Percentiles rank a stretch among this genome's conserved stretches.
Conservation (phyloP, 2,113 vertebrate genomes). For the Chionis minor region DNA sequence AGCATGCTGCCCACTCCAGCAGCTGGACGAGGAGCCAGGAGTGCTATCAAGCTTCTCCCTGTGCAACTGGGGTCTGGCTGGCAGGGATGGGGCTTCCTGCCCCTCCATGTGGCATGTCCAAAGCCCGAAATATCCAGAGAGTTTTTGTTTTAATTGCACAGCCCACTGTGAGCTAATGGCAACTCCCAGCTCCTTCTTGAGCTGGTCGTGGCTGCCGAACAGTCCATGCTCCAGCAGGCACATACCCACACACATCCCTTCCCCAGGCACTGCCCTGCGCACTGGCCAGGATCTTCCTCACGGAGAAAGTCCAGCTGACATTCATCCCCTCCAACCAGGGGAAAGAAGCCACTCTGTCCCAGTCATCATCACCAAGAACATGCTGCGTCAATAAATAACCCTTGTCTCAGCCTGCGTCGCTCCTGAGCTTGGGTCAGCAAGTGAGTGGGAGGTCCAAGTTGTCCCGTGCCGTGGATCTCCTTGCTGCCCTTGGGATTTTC, state of each 20-base stretch:
- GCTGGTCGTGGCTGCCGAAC: background rate
- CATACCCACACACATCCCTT: background rate
- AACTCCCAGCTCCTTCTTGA: background rate
- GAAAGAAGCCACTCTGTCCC: background rate
- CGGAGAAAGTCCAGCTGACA: background rate
- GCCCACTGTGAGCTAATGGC: background rate
- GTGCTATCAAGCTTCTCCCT: background rate
- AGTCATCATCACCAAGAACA: background rate
- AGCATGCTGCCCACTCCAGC: background rate
- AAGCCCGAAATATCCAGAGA: background rate
- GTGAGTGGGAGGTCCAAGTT: background rate
- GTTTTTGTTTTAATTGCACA: background rate
- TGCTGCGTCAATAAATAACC: conserved; percentile 66
- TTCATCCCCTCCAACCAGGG: background rate
- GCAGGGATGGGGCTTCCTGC: background rate
- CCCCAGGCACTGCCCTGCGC: fast-evolving
- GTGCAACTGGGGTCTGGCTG: background rate
- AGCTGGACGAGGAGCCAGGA: fast-evolving
- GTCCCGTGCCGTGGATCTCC: background rate
- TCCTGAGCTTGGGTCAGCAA: background rate
- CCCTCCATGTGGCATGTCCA: background rate
- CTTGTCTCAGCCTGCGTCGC: background rate
- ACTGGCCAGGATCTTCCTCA: background rate
- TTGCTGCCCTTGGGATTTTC: background rate
- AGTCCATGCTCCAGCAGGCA: background rate